Percentiles rank a stretch among this genome's conserved stretches.
These are phyloP conservation scores for Epinephelus coioides DNA, from an alignment of 2,797 vertebrate species.

Conservation along the genomic window DNA sequence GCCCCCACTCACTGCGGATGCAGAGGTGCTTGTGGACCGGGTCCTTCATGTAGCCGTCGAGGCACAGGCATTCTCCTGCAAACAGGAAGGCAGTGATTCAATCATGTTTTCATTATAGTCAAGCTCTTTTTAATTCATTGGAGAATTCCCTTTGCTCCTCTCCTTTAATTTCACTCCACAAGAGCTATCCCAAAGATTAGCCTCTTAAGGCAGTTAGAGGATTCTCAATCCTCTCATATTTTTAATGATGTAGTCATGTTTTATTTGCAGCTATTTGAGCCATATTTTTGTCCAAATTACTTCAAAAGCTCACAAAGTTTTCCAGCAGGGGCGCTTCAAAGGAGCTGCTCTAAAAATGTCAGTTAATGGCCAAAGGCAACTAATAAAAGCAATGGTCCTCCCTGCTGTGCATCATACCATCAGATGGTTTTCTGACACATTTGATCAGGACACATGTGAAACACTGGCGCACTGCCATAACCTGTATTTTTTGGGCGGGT, in stretches of 20 bases:
- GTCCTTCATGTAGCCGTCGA: conserved; percentile 98
- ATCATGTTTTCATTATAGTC: conserved; percentile 53
- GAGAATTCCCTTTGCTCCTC: conserved; percentile 40
- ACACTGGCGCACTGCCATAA: not conserved
- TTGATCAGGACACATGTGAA: conserved; percentile 19
- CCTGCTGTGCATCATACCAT: conserved; percentile 11
- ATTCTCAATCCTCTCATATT: conserved; percentile 45
- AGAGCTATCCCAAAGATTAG: conserved; percentile 24
- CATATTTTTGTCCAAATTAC: conserved; percentile 11
- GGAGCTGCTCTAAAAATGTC: conserved; percentile 30
- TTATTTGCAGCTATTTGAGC: not conserved
- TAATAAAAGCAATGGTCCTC: not conserved
- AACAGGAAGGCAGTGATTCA: conserved; percentile 50
- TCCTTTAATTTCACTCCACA: conserved; percentile 37
- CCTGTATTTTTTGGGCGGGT: no score
- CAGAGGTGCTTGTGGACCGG: conserved; percentile 98
- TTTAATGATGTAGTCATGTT: conserved; percentile 41
- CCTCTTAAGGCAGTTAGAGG: conserved; percentile 38
- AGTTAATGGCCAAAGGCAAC: conserved; percentile 12
- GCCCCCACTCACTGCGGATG: conserved; percentile 98
- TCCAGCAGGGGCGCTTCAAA: conserved; percentile 24
- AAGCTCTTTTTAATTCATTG: conserved; percentile 30
- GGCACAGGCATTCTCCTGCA: conserved; percentile 96
- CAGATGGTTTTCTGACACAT: conserved; percentile 8
- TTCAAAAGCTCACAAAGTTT: conserved; percentile 23